phyloP scores from a whole-genome alignment of 1,140 invertebrate genomes.

The Drosophila miranda region DNA sequence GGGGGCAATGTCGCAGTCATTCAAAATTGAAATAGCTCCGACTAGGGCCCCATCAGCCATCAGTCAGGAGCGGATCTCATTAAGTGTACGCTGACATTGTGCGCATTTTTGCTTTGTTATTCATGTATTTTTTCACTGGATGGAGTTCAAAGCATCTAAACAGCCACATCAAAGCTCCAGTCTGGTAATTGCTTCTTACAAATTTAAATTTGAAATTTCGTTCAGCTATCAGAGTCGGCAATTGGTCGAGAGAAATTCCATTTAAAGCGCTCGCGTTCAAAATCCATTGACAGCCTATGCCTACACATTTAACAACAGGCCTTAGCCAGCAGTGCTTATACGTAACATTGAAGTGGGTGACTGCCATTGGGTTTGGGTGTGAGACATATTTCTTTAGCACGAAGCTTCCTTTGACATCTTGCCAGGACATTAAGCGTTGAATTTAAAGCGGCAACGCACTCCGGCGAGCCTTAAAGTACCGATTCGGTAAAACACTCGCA shows the following conservation, averaged over 20 bases:
- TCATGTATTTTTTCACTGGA: slow-evolving; percentile 33
- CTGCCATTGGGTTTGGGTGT: background rate
- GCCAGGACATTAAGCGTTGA: slow-evolving; percentile 32
- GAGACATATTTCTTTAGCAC: slow-evolving; percentile 41
- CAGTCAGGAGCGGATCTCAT: slow-evolving; percentile 14
- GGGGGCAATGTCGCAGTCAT: slow-evolving; percentile 12
- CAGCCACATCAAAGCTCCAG: slow-evolving; percentile 65
- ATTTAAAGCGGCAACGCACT: slow-evolving; percentile 21
- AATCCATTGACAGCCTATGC: slow-evolving; percentile 46
- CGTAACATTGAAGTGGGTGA: slow-evolving; percentile 25
- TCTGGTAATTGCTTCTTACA: slow-evolving; percentile 60
- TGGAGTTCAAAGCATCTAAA: slow-evolving; percentile 55
- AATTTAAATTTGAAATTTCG: slow-evolving; percentile 48
- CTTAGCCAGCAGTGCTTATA: slow-evolving; percentile 35
- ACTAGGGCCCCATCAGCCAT: background rate
- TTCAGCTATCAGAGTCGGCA: slow-evolving; percentile 15
- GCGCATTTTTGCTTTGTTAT: slow-evolving; percentile 49
- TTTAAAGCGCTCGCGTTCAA: slow-evolving; percentile 22
- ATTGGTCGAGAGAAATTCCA: slow-evolving; percentile 39
- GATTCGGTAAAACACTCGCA: background rate
- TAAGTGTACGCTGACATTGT: slow-evolving; percentile 40
- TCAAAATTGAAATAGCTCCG: slow-evolving; percentile 30
- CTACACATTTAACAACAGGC: slow-evolving; percentile 10
- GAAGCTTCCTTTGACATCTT: slow-evolving; percentile 27
- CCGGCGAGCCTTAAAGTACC: slow-evolving; percentile 39